Evolutionary conservation across 2,797 vertebrate genomes (phyloP).

Genomic region (Fratercula arctica): DNA sequence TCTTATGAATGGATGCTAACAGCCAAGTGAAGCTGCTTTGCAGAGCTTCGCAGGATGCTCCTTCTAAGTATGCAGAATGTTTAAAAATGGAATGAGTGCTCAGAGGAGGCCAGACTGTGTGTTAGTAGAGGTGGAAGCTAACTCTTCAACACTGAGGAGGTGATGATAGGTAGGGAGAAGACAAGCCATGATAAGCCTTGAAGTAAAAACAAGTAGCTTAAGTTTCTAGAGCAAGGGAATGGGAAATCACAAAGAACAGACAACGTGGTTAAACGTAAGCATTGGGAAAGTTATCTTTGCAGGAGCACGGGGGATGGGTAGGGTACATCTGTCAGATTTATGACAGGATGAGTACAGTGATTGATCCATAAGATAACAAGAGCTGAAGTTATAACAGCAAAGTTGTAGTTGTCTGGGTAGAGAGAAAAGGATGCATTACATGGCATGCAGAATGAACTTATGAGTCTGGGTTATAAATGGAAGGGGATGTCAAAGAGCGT

Average conservation of each 20-base stretch:
- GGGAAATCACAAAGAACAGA: conserved; percentile 26
- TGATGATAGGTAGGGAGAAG: neutral
- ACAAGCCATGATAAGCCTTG: neutral
- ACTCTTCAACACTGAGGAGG: neutral
- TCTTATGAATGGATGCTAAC: neutral
- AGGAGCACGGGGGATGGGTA: neutral
- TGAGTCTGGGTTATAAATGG: neutral
- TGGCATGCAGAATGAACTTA: neutral
- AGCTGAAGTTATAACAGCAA: conserved; percentile 17
- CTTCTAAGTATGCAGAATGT: neutral
- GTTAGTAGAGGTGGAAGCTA: neutral
- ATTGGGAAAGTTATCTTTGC: conserved; percentile 47
- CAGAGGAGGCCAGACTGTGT: neutral
- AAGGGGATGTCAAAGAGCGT: neutral
- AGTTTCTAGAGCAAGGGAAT: neutral
- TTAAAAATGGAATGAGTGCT: neutral
- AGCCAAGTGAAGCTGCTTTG: neutral
- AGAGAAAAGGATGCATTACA: neutral
- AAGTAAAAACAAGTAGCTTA: conserved; percentile 13
- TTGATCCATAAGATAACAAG: conserved; percentile 39
- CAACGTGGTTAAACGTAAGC: neutral
- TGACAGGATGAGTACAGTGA: conserved; percentile 30
- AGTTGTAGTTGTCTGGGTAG: conserved; percentile 12
- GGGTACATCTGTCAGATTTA: conserved; percentile 20
- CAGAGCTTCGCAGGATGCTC: neutral